Percentiles rank a stretch among this genome's conserved stretches.
These are phyloP conservation scores for Hybos culiciformis DNA, from an alignment of 2,888 invertebrate species.

Conservation along the genomic window DNA sequence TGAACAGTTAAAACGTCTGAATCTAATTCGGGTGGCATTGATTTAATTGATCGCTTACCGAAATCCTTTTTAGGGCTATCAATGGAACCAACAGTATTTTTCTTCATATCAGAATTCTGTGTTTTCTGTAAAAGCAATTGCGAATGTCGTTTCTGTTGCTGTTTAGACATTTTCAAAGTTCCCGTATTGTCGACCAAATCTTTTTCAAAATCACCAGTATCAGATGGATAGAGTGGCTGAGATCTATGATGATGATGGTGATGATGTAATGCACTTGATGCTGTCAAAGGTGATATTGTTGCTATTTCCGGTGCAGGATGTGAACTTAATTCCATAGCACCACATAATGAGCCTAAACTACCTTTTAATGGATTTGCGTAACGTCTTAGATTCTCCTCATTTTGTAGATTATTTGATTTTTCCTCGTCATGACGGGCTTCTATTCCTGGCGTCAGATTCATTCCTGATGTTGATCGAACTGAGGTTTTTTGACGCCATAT, in stretches of 20 bases:
- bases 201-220: conserved; percentile 31
- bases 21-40: conserved; percentile 28
- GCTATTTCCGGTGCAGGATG: conserved; percentile 32
- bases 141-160: conserved; percentile 40
- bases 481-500: conserved; percentile 43
- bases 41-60: conserved; percentile 53
- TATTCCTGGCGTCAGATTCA: conserved; percentile 40
- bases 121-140: conserved; percentile 67
- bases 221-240: conserved; percentile 33
- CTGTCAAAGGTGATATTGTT: conserved; percentile 31
- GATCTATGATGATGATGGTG: conserved; percentile 22
- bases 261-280: conserved; percentile 27
- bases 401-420: conserved; percentile 81
- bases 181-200: conserved; percentile 31
- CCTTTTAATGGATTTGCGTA: conserved; percentile 68
- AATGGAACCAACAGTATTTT: conserved; percentile 56
- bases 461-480: conserved; percentile 39
- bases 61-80: conserved; percentile 54
- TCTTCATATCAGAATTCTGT: conserved; percentile 70
- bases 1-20: conserved; percentile 43
- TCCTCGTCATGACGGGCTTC: conserved; percentile 66
- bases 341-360: conserved; percentile 40
- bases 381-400: conserved; percentile 75
- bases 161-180: conserved; percentile 17
- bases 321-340: conserved; percentile 38